Evolutionary conservation across 2,888 invertebrate species (phyloP).

Genomic region (Cecidostiba fungosa): DNA sequence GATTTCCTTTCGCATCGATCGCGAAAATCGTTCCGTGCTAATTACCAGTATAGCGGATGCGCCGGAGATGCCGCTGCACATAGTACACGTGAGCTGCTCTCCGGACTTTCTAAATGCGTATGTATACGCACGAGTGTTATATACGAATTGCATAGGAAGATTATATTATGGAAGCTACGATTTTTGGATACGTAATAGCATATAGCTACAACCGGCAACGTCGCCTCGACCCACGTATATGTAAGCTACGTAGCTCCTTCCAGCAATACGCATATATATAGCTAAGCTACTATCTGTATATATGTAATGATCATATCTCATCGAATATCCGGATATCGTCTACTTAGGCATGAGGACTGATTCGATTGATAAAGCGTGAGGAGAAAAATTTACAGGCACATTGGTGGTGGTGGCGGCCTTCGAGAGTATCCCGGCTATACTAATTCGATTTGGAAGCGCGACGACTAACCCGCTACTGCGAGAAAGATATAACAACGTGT

Average conservation of each 20-base stretch:
- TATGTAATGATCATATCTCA: no score
- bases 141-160: background rate
- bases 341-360: no score
- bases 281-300: background rate
- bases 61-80: background rate
- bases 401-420: no score
- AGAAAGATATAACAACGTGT: no score
- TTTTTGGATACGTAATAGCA: no score
- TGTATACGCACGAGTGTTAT: background rate
- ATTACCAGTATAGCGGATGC: conserved; percentile 4
- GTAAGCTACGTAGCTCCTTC: conserved; percentile 8
- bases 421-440: no score
- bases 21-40: background rate
- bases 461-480: no score
- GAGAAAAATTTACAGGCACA: no score
- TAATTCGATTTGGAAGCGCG: no score
- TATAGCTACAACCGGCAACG: background rate
- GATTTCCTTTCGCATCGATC: conserved; percentile 12
- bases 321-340: no score
- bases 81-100: background rate
- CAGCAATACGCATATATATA: background rate
- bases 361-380: no score
- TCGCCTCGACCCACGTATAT: background rate
- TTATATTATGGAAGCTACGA: background rate
- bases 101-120: background rate